Percentiles rank a stretch among this genome's conserved stretches.
These are phyloP conservation scores for Flexamia atlantica DNA, from an alignment of 2,888 invertebrate genomes.

Conservation along the genomic window DNA sequence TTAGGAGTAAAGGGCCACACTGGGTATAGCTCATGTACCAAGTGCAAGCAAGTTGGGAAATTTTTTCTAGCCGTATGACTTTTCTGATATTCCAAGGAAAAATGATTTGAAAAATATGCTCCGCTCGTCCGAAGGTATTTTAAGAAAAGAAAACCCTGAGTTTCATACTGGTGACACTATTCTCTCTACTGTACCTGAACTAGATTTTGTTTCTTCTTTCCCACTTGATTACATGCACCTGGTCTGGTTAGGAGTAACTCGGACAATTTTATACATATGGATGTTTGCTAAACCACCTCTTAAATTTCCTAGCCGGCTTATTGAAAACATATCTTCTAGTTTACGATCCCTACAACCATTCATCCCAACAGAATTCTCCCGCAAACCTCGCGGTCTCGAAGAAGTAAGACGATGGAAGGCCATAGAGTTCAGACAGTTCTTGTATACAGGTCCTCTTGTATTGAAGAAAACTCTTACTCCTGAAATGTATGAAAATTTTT, in stretches of 20 bases:
- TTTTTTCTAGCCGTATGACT: conserved; percentile 7
- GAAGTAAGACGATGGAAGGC: conserved; percentile 54
- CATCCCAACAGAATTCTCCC: conserved; percentile 24
- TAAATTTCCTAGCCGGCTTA: neutral
- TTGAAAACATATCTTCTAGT: neutral
- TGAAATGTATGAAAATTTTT: conserved; percentile 4
- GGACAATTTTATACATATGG: conserved; percentile 45
- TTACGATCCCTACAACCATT: neutral
- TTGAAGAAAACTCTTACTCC: conserved; percentile 1
- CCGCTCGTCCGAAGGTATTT: conserved; percentile 15
- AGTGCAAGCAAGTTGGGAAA: conserved; percentile 62
- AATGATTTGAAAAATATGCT: neutral
- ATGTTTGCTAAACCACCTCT: conserved; percentile 32
- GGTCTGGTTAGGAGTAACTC: conserved; percentile 44
- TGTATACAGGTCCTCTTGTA: conserved; percentile 46
- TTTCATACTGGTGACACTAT: neutral
- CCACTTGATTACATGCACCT: conserved; percentile 59
- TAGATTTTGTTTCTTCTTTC: conserved; percentile 37
- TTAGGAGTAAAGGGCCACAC: conserved; percentile 64
- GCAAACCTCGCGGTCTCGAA: conserved; percentile 29
- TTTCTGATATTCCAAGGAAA: neutral
- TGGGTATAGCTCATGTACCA: conserved; percentile 64
- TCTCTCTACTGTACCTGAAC: neutral
- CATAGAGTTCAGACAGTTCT: conserved; percentile 44
- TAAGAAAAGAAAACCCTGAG: conserved; percentile 8